phyloP scores from a whole-genome alignment of 2,797 vertebrate species.

The Micropoecilia bifurca region DNA sequence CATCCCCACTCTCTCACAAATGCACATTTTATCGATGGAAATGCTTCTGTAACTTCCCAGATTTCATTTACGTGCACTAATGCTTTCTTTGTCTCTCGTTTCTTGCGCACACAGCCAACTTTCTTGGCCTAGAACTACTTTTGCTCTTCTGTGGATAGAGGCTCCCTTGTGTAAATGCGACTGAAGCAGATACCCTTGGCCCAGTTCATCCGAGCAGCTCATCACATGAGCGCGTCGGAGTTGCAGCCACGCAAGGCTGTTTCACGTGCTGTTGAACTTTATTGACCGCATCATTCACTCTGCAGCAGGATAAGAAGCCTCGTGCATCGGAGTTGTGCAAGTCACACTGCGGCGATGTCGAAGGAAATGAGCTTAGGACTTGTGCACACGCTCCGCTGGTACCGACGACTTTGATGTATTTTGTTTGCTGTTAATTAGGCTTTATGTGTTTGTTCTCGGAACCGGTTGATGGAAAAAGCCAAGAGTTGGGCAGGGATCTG shows the following conservation, averaged over 20 bases:
- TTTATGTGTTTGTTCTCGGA: conserved; percentile 25
- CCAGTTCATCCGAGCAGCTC: conserved; percentile 62
- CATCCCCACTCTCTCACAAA: conserved; percentile 16
- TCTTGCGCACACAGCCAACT: conserved; percentile 32
- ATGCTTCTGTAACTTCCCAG: not conserved
- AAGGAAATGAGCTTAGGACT: conserved; percentile 13
- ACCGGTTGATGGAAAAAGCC: conserved; percentile 29
- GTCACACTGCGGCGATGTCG: not conserved
- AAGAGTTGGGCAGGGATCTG: conserved; percentile 29
- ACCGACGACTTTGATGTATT: conserved; percentile 33
- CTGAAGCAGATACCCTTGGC: conserved; percentile 67
- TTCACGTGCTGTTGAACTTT: conserved; percentile 49
- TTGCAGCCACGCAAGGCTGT: conserved; percentile 28
- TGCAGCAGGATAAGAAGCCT: not conserved
- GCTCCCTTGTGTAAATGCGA: conserved; percentile 54
- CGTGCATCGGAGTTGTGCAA: conserved; percentile 8
- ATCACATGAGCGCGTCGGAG: conserved; percentile 36
- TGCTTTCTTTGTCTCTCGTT: conserved; percentile 22
- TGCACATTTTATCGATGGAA: conserved; percentile 29
- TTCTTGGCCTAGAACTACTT: conserved; percentile 62
- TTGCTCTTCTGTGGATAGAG: conserved; percentile 53
- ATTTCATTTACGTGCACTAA: conserved; percentile 10
- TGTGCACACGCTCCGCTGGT: not conserved
- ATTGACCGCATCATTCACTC: conserved; percentile 28
- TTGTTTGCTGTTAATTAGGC: conserved; percentile 47